These are phyloP conservation scores for Damaliscus lunatus DNA, from an alignment of 2,113 vertebrate species.

Conservation along the genomic window DNA sequence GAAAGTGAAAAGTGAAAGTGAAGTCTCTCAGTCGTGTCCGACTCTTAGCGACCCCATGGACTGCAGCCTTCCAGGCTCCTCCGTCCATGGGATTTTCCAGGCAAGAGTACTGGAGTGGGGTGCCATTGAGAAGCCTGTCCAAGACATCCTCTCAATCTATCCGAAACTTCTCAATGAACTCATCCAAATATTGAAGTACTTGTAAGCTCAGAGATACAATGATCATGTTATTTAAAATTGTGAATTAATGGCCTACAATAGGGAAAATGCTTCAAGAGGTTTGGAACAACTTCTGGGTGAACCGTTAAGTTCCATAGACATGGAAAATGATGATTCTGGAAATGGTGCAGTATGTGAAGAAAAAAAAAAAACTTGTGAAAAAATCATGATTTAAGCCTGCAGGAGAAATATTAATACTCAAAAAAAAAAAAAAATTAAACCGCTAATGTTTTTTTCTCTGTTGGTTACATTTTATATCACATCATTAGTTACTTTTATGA, in stretches of 20 bases:
- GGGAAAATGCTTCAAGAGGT: not conserved
- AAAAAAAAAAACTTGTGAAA: not conserved
- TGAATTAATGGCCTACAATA: not conserved
- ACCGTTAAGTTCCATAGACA: not conserved
- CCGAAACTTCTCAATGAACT: not conserved
- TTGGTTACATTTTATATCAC: not conserved
- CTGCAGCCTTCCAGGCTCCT: too few species aligned
- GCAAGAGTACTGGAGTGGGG: too few species aligned
- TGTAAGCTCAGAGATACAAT: not conserved
- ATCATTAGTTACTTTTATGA: not conserved
- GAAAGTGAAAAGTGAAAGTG: too few species aligned
- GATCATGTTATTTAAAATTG: not conserved
- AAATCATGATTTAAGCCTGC: not conserved
- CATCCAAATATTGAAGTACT: not conserved
- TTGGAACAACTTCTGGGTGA: not conserved
- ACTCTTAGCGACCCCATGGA: too few species aligned
- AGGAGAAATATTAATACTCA: not conserved
- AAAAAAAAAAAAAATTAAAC: not conserved
- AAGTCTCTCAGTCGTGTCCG: too few species aligned
- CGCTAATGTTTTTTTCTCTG: not conserved
- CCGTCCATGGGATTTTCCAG: too few species aligned
- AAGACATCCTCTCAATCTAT: not conserved
- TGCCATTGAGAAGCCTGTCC: not conserved
- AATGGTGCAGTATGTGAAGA: not conserved
- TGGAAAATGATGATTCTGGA: not conserved